Conservation (phyloP, 1,140 invertebrate species). For the Lineus longissimus region DNA sequence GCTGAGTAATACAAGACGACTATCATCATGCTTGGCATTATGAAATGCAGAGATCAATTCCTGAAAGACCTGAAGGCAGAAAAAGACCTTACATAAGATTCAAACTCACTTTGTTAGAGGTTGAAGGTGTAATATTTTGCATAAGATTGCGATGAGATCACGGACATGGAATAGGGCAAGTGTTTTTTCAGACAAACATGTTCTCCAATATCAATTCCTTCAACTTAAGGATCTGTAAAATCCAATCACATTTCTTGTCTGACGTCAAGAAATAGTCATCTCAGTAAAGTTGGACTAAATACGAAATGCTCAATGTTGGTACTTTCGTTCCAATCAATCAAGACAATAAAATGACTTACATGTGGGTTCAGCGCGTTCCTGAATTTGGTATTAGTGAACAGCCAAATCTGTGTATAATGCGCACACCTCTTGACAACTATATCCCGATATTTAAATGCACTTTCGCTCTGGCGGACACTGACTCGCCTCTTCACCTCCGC, state of each 20-base stretch:
- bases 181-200: too few relatives aligned
- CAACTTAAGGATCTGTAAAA: too few relatives aligned
- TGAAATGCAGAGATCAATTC: slow-evolving; percentile 44
- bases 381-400: slow-evolving; percentile 43
- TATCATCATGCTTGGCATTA: slow-evolving; percentile 51
- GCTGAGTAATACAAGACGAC: slow-evolving; percentile 47
- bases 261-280: too few relatives aligned
- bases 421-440: slow-evolving; percentile 50
- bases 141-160: too few relatives aligned
- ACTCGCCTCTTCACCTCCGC: slow-evolving; percentile 37
- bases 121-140: too few relatives aligned
- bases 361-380: slow-evolving; percentile 51
- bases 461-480: slow-evolving; percentile 47
- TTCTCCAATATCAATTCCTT: too few relatives aligned
- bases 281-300: too few relatives aligned
- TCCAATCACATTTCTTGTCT: too few relatives aligned
- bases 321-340: too few relatives aligned
- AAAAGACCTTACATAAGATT: neutral
- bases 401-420: slow-evolving; percentile 49
- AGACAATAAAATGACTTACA: too few relatives aligned
- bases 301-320: too few relatives aligned
- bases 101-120: neutral
- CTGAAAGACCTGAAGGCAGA: slow-evolving; percentile 40
- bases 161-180: too few relatives aligned
- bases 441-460: slow-evolving; percentile 49